Percentiles rank a stretch among this genome's conserved stretches.
phyloP scores from a whole-genome alignment of 1,140 invertebrate species.

The Steinernema khuongi region DNA sequence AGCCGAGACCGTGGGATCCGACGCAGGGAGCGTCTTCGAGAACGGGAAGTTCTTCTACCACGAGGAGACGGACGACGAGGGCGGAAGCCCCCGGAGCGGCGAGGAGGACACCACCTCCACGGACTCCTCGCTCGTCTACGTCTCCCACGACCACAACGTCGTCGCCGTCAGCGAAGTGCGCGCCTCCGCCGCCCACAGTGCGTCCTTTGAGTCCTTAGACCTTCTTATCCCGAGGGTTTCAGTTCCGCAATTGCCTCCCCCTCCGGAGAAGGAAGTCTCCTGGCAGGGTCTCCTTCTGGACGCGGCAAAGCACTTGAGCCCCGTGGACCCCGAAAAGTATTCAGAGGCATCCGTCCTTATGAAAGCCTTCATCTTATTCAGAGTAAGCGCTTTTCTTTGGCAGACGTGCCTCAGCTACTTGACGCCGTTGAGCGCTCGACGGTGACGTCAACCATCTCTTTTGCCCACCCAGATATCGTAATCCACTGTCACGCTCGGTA shows the following conservation, averaged over 20 bases:
- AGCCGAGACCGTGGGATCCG: background rate
- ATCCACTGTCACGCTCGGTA: no score
- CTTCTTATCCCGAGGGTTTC: background rate
- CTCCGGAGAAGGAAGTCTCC: background rate
- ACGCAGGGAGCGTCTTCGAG: background rate
- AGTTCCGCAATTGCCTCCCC: background rate
- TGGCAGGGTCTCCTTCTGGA: background rate
- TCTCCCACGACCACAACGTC: conserved; percentile 8
- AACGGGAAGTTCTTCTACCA: background rate
- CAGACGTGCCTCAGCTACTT: no score
- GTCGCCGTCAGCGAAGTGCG: conserved; percentile 1
- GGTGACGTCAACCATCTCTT: no score
- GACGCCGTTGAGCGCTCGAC: no score
- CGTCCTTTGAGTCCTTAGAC: background rate
- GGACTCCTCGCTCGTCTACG: conserved; percentile 4
- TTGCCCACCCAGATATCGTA: no score
- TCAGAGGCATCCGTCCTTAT: background rate
- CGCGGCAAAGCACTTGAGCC: background rate
- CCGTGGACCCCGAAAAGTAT: background rate
- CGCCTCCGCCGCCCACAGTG: background rate
- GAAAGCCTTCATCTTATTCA: background rate
- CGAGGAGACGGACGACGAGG: background rate
- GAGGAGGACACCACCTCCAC: background rate
- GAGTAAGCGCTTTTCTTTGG: background rate
- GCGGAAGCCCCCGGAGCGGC: background rate